Evolutionary conservation across 2,113 vertebrate species (phyloP).

Genomic region (Aepyceros melampus): DNA sequence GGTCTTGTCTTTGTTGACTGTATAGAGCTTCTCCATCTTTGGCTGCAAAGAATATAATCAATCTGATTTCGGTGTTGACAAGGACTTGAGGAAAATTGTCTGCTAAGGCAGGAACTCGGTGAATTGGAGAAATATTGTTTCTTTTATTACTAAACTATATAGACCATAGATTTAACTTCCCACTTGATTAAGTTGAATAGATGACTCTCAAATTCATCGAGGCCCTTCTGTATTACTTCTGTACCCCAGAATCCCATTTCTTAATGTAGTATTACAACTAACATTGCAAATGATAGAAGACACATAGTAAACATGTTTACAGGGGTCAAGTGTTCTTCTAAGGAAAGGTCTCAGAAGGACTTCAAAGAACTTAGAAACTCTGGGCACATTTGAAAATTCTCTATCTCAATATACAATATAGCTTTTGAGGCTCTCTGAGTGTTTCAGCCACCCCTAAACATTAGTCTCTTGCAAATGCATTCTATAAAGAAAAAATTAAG

Average conservation of each 20-base stretch:
- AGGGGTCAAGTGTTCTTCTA: not conserved
- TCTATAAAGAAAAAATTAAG: constrained; percentile 7
- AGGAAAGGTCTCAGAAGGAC: not conserved
- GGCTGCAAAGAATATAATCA: no score
- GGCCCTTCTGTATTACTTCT: not conserved
- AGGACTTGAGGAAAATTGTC: not conserved
- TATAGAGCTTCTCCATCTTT: no score
- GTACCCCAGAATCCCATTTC: not conserved
- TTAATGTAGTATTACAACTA: not conserved
- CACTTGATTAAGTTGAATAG: not conserved
- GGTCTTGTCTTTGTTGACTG: no score
- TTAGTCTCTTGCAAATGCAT: not conserved
- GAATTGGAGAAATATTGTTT: not conserved
- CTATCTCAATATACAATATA: not conserved
- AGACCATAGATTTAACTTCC: not conserved
- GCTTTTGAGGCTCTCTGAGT: not conserved
- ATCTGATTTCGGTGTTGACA: no score
- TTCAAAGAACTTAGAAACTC: constrained; percentile 2
- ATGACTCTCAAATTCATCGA: not conserved
- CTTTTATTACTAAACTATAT: not conserved
- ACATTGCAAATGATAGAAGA: not conserved
- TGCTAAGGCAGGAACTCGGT: not conserved
- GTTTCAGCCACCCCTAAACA: not conserved
- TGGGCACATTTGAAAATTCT: not conserved
- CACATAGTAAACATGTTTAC: not conserved